Evolutionary conservation across 2,113 vertebrate genomes (phyloP), one percentile per base, ranked within the genome.

Genomic region (Bombycilla garrulus): DNA sequence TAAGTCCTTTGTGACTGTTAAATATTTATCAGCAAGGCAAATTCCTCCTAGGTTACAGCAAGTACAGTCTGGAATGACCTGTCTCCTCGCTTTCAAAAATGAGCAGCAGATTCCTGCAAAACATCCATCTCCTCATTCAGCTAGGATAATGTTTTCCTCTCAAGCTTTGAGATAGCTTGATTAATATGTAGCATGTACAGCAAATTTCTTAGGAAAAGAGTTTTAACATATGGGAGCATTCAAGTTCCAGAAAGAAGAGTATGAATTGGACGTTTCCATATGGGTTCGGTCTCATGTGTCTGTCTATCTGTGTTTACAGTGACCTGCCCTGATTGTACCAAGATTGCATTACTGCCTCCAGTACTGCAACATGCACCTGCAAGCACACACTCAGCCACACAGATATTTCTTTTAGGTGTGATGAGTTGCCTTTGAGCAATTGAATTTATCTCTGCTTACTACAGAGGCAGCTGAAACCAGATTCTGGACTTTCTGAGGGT

Each of bases 1-100:
- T 72, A 81, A 88, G 66, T 82, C 78, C 72, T 94, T 88, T 8
- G 0, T 89, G 87, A 56, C 84, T 81, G 53, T 85, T 91, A 92
- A 95, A 94, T 97, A 92, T 97, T 96, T 96, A 97, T 90, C 89
- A 94, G 76, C 51, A 76, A 91, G 79, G 76, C 74, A 80, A 88
- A 92, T 93, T 90, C 88, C 74, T 93, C 80, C 71, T 88, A 84
- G 93, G 88, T 92, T 96, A 86, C 92, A 94, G 86, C 92, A 86
- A 97, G 82, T 73, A 91, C 81, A 81, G 50, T 95, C 93, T 93
- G 78, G 82, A 95, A 33, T 90, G 76, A 95, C 92, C 81, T 94
- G 65, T 82, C 71, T 81, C 45, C 45, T 44, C 0, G 17, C 67
- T 94, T 86, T 93, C 92, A 93, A 86, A 94, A 92, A 70, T 48